Evolutionary conservation across 2,888 invertebrate genomes (phyloP), one percentile per base, ranked within the genome.

Genomic region (Sinhomidia bicolor): DNA sequence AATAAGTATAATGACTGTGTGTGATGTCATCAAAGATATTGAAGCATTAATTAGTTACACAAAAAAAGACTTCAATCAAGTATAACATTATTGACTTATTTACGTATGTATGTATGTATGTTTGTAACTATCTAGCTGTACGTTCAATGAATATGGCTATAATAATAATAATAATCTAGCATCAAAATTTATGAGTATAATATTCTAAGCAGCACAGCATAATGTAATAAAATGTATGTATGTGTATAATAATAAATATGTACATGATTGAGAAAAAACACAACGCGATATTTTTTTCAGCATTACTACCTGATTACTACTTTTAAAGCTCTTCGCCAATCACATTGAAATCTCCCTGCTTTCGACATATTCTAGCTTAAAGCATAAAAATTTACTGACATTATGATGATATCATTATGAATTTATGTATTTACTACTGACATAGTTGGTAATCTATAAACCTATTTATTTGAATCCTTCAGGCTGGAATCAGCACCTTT

Each of bases 401-500:
- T 44, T 29, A 81, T 87, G 62, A 76, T 76, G 60, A 47, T 65
- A 76, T 87, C 81, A 87, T 87, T 54, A 26, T 74, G 23, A 62
- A 47, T 47, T 41, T 80, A 80, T 80, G 54, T 41, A 32, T 65
- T 26, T 79, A 17, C 36, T 36, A 17, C 36, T 36, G 44, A 74
- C 26, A 23, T 44, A 41, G 47, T 51, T 68, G 82, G 41, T 62
- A 80, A 80, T 57, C 79, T 85, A 85, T 29, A 86, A 86, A 86
- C 80, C 76, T 87, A 86, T 51, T 47, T 74, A 47, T 74, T 36
- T 71, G 44, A 85, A 54, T 62, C 86, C 87, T 82, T 82, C 62
- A 82, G 87, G 87, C 87, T 88, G 83, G 88, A 87, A 65, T 87
- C 87, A 81, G 88, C 88, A 88, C 88, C 83, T 88, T 76, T 82